These are phyloP conservation scores for Sisyra terminalis DNA, from an alignment of 2,888 invertebrate species.

Conservation along the genomic window DNA sequence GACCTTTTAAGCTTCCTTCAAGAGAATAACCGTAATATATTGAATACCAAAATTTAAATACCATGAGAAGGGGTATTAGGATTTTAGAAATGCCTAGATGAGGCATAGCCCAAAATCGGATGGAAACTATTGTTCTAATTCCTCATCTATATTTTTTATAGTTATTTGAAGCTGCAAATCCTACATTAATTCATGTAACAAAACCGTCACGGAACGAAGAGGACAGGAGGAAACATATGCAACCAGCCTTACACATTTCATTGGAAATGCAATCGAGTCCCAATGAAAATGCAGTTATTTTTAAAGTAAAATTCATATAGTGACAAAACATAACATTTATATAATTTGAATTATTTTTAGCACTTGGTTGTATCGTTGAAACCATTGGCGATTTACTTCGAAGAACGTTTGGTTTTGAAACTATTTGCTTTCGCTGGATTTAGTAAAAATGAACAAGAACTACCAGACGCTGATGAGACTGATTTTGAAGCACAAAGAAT, in stretches of 20 bases:
- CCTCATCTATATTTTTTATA: constrained; percentile 27
- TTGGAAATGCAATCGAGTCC: constrained; percentile 57
- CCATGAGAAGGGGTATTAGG: no score
- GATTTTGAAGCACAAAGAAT: constrained; percentile 68
- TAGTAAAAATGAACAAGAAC: constrained; percentile 35
- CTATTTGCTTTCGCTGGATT: constrained; percentile 43
- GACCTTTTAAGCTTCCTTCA: no score
- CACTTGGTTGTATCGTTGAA: constrained; percentile 68
- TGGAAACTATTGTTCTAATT: not conserved
- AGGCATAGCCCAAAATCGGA: no score
- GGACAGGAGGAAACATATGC: constrained; percentile 22
- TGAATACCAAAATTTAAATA: no score
- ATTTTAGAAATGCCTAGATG: no score
- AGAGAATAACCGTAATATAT: no score
- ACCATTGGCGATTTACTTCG: constrained; percentile 70
- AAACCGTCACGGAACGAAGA: constrained; percentile 29
- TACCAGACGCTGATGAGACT: constrained; percentile 45
- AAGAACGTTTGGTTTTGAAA: constrained; percentile 69
- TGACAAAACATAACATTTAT: not conserved
- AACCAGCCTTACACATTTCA: constrained; percentile 65
- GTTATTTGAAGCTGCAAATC: constrained; percentile 68
- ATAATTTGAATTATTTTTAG: constrained; percentile 21
- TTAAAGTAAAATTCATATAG: constrained; percentile 37
- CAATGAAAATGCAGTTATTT: constrained; percentile 62
- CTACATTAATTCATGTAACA: constrained; percentile 66